Base-by-base conservation (phyloP, 2,797 vertebrate species). In the Huso huso region DNA sequence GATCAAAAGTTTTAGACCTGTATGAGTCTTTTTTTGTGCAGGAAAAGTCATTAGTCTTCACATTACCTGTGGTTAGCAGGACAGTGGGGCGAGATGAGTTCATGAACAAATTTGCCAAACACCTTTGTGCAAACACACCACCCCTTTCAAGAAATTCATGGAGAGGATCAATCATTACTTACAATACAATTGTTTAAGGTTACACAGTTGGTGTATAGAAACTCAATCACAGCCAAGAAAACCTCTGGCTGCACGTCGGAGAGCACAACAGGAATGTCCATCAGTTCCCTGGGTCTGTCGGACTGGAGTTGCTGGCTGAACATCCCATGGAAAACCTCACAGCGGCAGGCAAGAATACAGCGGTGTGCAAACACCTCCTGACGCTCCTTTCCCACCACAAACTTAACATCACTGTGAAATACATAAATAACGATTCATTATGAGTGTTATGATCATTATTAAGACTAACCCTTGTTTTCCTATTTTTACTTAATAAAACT, bases 161-260 rank as follows among this genome's bases (percentile, higher is more conserved):
- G 52, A 11, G 51, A 51, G 15, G 8, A 23, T 50, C 10, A 58
- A 64, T 2, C 6, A 59, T 49, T 72, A 83, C 88, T 90, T 73
- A 90, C 88, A 0, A 82, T 88, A 50, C 49, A 64, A 62, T 72
- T 81, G 70, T 82, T 76, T 68, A 90, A 83, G 37, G 78, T 80
- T 75, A 90, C 79, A 0, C 78, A 83, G 76, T 90, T 89, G 66
- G 89, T 88, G 49, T 90, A 90, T 63, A 90, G 80, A 78, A 88
- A 90, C 71, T 90, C 88, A 0, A 90, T 76, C 67, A 90, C 84
- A 0, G 83, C 82, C 74, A 90, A 66, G 73, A 90, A 90, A 70
- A 87, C 85, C 13, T 86, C 83, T 0, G 84, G 81, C n/a, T 85
- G 81, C 66, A 88, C 80, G 0, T 87, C 79, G 67, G 81, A 80